Conservation (phyloP, 2,888 invertebrate species). For the Pharmacophagus antenor region DNA sequence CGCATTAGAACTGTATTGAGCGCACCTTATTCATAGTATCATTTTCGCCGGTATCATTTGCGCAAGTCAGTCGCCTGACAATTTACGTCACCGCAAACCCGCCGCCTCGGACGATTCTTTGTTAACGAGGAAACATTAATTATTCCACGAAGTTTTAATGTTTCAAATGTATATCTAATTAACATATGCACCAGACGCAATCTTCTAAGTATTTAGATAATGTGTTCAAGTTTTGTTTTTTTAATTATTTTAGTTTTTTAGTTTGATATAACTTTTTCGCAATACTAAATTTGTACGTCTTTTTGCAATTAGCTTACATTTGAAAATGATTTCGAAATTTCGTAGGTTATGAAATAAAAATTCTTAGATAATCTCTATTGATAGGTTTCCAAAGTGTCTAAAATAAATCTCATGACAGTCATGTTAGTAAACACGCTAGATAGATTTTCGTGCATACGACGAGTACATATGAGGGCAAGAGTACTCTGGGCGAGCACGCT, state of each 20-base stretch:
- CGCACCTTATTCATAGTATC: neutral
- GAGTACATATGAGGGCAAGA: too few relatives aligned
- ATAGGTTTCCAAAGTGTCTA: neutral
- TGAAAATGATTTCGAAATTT: neutral
- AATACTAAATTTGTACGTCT: conserved; percentile 1
- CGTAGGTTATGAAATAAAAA: neutral
- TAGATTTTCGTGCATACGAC: too few relatives aligned
- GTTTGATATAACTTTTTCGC: neutral
- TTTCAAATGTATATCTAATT: conserved; percentile 6
- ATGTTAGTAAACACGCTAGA: too few relatives aligned
- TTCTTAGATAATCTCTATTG: neutral
- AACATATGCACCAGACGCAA: conserved; percentile 3
- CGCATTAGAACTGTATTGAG: neutral
- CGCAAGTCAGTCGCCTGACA: neutral
- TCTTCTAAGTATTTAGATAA: neutral
- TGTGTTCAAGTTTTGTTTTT: neutral
- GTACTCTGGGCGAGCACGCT: too few relatives aligned
- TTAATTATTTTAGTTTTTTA: too few relatives aligned
- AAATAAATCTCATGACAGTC: too few relatives aligned
- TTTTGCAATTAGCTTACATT: neutral
- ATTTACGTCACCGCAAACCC: conserved; percentile 1
- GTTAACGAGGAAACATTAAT: conserved; percentile 13
- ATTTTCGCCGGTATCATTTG: neutral
- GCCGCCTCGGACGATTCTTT: neutral
- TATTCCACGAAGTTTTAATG: conserved; percentile 8